Base-by-base conservation (phyloP, 1,140 invertebrate genomes). In the Epicauta chinensis region DNA sequence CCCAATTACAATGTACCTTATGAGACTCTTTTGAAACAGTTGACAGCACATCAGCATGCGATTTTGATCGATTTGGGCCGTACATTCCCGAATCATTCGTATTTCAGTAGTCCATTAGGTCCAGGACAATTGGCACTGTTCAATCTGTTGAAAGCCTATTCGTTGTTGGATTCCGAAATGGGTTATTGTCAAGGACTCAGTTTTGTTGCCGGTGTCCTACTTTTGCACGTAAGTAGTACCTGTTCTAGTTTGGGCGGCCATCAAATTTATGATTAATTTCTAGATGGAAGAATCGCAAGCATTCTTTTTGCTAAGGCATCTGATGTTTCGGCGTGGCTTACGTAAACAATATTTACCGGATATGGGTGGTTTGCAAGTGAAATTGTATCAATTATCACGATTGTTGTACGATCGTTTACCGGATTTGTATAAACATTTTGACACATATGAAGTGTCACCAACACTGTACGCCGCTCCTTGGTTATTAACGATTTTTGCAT, bases 131-230 rank as follows among this genome's bases (percentile, higher is more conserved):
- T 97, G 47, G 86, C 91, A 0, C 73, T 98, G 1, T 98, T 96
- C 69, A 97, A 97, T 75, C 72, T 97, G 5, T 73, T 98, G 0
- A 97, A 98, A 73, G 94, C 95, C 0, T 98, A 97, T 69, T 97
- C 93, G 0, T 75, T 98, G 5, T 70, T 96, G 6, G 95, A 98
- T 71, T 83, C 86, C 10, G 91, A 97, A 70, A 87, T 98, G 4
- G 93, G 93, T 0, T 98, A 98, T 73, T 94, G 92, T 60, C 94
- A 98, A 71, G 95, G 95, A 0, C 77, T 97, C 3, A 93, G 91
- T 64, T 98, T 97, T 65, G 90, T 98, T 11, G 93, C 91, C 55
- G 94, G 93, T 7, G 83, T 97, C 3, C 73, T 98, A 2, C 75
- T 98, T 2, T 77, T 97, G 53, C 95, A 98, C 75, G 93, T 96